Base-by-base conservation (phyloP, 2,113 vertebrate species). In the Leucopsar rothschildi region DNA sequence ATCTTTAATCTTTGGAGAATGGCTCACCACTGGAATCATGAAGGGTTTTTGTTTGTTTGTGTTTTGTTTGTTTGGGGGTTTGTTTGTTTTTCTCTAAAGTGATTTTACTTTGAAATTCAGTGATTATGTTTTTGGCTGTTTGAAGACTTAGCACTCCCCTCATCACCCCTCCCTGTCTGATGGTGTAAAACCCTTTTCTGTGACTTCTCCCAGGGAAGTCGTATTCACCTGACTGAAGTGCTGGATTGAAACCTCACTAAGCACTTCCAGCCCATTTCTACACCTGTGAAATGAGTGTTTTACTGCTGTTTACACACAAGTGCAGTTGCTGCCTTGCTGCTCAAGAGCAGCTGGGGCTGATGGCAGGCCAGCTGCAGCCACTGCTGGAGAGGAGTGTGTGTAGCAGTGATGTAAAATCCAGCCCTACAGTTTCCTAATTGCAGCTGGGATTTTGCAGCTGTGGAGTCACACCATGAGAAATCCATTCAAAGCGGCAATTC, bases 361-460 rank as follows among this genome's bases (percentile, higher is more conserved):
- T 82, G 86, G 84, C 90, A 61, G 70, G 88, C 93, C 97, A 98
- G 97, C 97, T 98, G 97, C 94, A 95, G 85, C 65, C 92, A 87
- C 93, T 11, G 18, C 96, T 96, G 82, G 91, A 92, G 92, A 63
- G 94, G 12, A 37, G 65, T 52, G 23, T 28, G 50, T 40, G 72
- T 11, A 95, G 92, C 92, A 90, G 73, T 89, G 95, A 97, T 82
- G 11, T 45, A 93, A 80, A 42, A 86, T 76, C 92, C 86, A 96
- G 90, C 72, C 96, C 57, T 49, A 29, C 70, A 21, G 73, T 39
- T 85, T 50, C 85, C 96, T 97, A 95, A 97, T 97, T 96, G 97
- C 96, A 97, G 92, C 90, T 97, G 94, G 95, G 75, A 80, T 57
- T 82, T 94, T 97, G 97, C 97, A 98, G 97, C 97, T 96, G 96